A percentile compares a stretch with the other conserved stretches of the same genome.
phyloP scores from a whole-genome alignment of 2,888 invertebrate species.

The Drosophila eohydei region DNA sequence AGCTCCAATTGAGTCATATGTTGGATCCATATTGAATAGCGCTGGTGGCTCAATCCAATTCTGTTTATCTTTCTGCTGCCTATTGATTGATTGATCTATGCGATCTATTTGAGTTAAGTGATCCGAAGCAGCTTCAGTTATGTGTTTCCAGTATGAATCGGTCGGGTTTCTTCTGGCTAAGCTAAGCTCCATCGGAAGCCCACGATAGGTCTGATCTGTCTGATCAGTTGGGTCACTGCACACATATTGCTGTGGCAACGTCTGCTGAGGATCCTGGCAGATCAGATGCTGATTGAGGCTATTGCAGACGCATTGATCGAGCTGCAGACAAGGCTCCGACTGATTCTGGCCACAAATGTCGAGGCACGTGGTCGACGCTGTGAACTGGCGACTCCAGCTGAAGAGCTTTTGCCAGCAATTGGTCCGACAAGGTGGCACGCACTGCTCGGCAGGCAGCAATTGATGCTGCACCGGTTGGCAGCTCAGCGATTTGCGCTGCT shows the following conservation, averaged over 20 bases:
- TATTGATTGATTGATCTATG: neutral
- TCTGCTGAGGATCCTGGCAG: neutral
- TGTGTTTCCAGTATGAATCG: no score
- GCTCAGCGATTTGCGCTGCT: neutral
- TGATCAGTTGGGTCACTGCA: neutral
- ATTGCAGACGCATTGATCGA: constrained; percentile 18
- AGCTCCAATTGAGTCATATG: neutral
- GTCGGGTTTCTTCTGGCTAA: no score
- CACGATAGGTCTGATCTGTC: neutral
- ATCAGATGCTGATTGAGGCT: constrained; percentile 6
- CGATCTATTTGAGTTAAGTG: neutral
- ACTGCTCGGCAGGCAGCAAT: constrained; percentile 9
- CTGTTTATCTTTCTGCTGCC: neutral
- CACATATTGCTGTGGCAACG: constrained; percentile 14
- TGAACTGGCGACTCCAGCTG: neutral
- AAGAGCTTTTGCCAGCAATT: constrained; percentile 4
- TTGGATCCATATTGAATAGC: no score
- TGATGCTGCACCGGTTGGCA: constrained; percentile 13
- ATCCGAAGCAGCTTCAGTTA: neutral
- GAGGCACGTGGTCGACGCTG: neutral
- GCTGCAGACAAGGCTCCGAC: constrained; percentile 6
- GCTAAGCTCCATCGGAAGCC: no score
- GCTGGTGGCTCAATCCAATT: no score
- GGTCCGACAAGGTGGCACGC: neutral
- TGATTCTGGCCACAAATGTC: neutral